Percentiles rank a stretch among this genome's conserved stretches.
phyloP scores from a whole-genome alignment of 2,888 invertebrate genomes.

The Drosophila austrosaltans region DNA sequence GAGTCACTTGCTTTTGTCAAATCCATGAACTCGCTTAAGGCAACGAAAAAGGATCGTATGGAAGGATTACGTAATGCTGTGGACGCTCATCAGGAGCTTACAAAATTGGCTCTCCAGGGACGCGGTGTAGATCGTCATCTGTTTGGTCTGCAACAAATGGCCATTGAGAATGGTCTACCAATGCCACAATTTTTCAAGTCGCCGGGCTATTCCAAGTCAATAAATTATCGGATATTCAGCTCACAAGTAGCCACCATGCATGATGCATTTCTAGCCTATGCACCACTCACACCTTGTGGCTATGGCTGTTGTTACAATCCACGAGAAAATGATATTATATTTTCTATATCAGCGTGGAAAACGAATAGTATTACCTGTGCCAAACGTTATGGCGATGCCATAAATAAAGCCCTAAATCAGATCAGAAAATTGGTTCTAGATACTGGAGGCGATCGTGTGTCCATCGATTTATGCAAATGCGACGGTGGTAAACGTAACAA shows the following conservation, averaged over 20 bases:
- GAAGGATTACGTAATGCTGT: conserved; percentile 89
- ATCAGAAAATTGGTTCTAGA: conserved; percentile 16
- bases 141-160: conserved; percentile 93
- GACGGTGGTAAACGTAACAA: not conserved
- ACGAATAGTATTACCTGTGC: conserved; percentile 86
- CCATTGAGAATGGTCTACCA: conserved; percentile 89
- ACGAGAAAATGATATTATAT: conserved; percentile 88
- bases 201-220: conserved; percentile 88
- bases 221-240: conserved; percentile 92
- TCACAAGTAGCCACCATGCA: conserved; percentile 93
- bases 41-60: conserved; percentile 85
- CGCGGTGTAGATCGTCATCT: conserved; percentile 95
- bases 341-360: conserved; percentile 89
- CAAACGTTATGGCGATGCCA: conserved; percentile 23
- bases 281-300: conserved; percentile 92
- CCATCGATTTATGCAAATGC: conserved; percentile 22
- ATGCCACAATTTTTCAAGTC: conserved; percentile 90
- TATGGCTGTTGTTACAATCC: conserved; percentile 98
- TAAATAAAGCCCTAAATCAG: conserved; percentile 26
- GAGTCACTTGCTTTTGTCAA: conserved; percentile 91
- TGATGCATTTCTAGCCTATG: conserved; percentile 94
- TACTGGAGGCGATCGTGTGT: conserved; percentile 22
- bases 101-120: conserved; percentile 85
- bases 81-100: conserved; percentile 91
- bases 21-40: conserved; percentile 85